Conservation (phyloP, 2,113 vertebrate genomes). For the Tamias sibiricus region DNA sequence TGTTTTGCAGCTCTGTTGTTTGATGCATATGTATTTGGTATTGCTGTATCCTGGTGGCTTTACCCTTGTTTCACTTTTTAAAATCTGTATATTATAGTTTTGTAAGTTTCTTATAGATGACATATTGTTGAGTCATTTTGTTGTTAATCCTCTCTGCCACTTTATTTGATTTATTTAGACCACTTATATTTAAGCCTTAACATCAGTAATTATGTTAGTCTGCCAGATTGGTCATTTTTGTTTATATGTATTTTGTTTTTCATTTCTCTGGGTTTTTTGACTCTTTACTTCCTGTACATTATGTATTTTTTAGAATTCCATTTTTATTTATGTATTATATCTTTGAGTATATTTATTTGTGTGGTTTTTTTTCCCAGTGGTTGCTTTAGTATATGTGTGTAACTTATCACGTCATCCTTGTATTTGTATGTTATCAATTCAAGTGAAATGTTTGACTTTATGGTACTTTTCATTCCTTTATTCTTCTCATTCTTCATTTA, state of each 20-base stretch:
- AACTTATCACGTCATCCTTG: not conserved
- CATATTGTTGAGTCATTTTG: not conserved
- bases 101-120: not conserved
- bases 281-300: not conserved
- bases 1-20: not conserved
- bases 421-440: not conserved
- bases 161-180: not conserved
- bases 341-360: slow-evolving; percentile 4
- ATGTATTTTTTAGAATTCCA: slow-evolving; percentile 15
- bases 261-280: not conserved
- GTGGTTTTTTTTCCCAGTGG: not conserved
- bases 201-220: not conserved
- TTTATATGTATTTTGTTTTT: not conserved
- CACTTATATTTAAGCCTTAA: not conserved
- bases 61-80: not conserved
- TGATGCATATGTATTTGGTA: not conserved
- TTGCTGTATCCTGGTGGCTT: not conserved
- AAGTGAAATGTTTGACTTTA: not conserved
- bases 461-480: not conserved
- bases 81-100: not conserved
- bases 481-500: not conserved
- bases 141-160: not conserved
- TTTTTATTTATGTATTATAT: not conserved
- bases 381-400: not conserved
- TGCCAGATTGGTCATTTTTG: not conserved